Conservation (phyloP, 2,797 vertebrate species). For the Scyliorhinus canicula region DNA sequence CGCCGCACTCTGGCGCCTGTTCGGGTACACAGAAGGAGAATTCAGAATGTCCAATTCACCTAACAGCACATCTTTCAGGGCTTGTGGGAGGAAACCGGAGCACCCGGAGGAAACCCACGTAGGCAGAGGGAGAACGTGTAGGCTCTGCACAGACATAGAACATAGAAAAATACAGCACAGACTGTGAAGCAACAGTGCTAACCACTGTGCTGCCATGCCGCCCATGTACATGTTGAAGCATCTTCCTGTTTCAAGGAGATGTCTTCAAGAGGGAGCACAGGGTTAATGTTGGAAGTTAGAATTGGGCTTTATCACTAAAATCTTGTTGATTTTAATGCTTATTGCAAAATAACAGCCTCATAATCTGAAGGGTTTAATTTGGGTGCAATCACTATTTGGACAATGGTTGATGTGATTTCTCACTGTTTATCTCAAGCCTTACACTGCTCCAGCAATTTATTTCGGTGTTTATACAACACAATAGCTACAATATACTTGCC, state of each 20-base stretch:
- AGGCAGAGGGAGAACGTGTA: too few relatives aligned
- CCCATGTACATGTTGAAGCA: neutral
- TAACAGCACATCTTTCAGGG: too few relatives aligned
- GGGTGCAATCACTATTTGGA: neutral
- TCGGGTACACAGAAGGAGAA: too few relatives aligned
- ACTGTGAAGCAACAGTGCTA: too few relatives aligned
- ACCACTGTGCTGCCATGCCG: too few relatives aligned
- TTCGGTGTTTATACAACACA: neutral
- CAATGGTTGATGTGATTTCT: neutral
- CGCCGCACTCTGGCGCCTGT: too few relatives aligned
- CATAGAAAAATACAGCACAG: too few relatives aligned
- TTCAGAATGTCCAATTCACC: too few relatives aligned
- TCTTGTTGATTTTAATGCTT: neutral
- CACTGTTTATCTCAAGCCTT: neutral
- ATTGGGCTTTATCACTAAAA: neutral
- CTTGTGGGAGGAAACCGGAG: too few relatives aligned
- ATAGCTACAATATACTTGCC: neutral
- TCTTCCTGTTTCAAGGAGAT: neutral
- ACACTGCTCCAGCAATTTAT: neutral
- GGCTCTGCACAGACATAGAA: too few relatives aligned
- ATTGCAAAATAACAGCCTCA: neutral
- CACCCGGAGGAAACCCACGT: too few relatives aligned
- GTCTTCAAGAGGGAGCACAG: too few relatives aligned
- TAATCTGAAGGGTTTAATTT: neutral
- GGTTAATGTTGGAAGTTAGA: neutral